A percentile compares a stretch with the other conserved stretches of the same genome.
Evolutionary conservation across 2,797 vertebrate genomes (phyloP).

Genomic region (Propithecus perrieri): DNA sequence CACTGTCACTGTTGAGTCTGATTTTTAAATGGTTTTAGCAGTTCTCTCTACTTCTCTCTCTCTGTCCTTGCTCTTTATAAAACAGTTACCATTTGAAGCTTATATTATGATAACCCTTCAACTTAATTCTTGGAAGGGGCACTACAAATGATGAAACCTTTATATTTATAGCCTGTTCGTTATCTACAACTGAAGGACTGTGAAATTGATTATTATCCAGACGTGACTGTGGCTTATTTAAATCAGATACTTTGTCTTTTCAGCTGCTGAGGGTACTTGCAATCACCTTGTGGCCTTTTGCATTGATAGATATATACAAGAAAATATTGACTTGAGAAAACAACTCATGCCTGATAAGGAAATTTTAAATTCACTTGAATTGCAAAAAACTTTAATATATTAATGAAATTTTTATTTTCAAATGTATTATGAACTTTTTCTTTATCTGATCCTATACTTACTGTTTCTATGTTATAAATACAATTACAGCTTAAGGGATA

Average conservation of each 20-base stretch:
- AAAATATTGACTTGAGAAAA: conserved; percentile 22
- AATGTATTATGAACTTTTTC: conserved; percentile 9
- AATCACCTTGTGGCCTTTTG: conserved; percentile 74
- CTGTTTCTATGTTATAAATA: conserved; percentile 34
- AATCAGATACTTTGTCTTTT: conserved; percentile 62
- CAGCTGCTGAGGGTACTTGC: conserved; percentile 77
- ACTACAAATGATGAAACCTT: conserved; percentile 7
- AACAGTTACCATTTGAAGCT: not conserved
- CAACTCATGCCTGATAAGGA: not conserved
- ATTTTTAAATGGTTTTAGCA: conserved; percentile 51
- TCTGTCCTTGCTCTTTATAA: conserved; percentile 21
- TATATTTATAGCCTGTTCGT: conserved; percentile 12
- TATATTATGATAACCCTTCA: conserved; percentile 16
- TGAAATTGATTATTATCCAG: conserved; percentile 57
- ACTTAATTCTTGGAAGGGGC: conserved; percentile 19
- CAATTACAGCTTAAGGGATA: conserved; percentile 41
- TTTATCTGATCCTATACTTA: conserved; percentile 40
- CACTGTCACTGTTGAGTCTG: conserved; percentile 23
- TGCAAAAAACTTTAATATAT: not conserved
- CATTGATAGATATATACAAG: not conserved
- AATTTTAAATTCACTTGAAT: conserved; percentile 45
- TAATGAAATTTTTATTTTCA: conserved; percentile 53
- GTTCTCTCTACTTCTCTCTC: not conserved
- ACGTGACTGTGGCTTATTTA: conserved; percentile 67
- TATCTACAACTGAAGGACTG: conserved; percentile 44